Percentiles rank a stretch among this genome's conserved stretches.
Evolutionary conservation across 1,140 invertebrate genomes (phyloP).

Genomic region (Ips typographus): DNA sequence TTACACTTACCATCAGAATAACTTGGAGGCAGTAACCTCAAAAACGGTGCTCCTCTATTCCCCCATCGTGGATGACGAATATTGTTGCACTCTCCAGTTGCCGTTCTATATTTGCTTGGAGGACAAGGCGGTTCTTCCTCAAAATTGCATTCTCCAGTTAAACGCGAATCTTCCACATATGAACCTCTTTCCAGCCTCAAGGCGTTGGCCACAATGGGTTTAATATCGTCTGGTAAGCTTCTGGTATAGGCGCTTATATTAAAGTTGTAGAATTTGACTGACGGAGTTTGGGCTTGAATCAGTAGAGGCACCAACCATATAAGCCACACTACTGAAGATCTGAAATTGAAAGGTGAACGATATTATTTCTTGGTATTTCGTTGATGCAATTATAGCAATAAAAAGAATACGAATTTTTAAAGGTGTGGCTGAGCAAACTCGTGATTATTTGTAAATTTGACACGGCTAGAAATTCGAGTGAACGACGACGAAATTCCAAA

Average conservation of each 20-base stretch:
- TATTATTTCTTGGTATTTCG: not conserved
- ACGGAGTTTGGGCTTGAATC: constrained; percentile 7
- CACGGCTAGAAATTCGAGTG: not conserved
- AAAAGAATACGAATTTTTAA: too few species aligned
- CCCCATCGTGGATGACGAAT: constrained; percentile 88
- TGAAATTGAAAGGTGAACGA: constrained; percentile 9
- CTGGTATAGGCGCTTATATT: constrained; percentile 43
- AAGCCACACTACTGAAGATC: constrained; percentile 22
- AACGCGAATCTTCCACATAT: not conserved
- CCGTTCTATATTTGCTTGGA: constrained; percentile 76
- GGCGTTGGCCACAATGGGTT: constrained; percentile 37
- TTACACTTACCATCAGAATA: constrained; percentile 79
- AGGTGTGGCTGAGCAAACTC: too few species aligned
- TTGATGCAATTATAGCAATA: not conserved
- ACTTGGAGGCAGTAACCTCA: constrained; percentile 73
- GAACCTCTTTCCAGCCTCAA: constrained; percentile 37
- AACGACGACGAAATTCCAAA: constrained; percentile 6
- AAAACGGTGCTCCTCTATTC: constrained; percentile 77
- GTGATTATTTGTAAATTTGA: not conserved
- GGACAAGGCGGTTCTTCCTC: constrained; percentile 56
- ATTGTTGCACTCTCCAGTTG: constrained; percentile 93
- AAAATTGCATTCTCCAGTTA: constrained; percentile 11
- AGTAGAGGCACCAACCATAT: constrained; percentile 18
- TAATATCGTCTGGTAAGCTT: constrained; percentile 43
- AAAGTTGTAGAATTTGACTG: constrained; percentile 14